These are phyloP conservation scores for Melanerpes formicivorus DNA, from an alignment of 2,113 vertebrate species.

Conservation along the genomic window DNA sequence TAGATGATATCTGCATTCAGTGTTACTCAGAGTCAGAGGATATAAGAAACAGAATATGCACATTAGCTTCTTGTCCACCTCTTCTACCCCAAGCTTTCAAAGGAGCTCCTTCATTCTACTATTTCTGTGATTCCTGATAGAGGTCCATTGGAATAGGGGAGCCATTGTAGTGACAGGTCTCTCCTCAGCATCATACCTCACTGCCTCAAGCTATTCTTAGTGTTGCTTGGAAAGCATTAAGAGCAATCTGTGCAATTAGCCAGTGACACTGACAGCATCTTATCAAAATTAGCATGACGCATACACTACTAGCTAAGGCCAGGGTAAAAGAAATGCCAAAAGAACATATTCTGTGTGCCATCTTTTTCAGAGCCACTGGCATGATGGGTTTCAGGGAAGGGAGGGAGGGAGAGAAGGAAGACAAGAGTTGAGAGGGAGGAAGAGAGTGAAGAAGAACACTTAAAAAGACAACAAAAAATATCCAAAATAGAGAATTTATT, in stretches of 20 bases:
- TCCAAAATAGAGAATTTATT: background rate
- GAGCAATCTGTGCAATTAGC: constrained; percentile 46
- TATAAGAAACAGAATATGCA: background rate
- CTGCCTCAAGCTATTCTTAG: constrained; percentile 54
- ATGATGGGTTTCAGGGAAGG: background rate
- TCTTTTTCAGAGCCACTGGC: background rate
- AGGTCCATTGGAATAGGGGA: background rate
- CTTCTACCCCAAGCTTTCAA: background rate
- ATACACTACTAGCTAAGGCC: constrained; percentile 10
- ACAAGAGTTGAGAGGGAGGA: background rate
- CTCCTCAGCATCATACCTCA: constrained; percentile 24
- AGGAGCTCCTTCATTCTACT: background rate
- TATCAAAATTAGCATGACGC: constrained; percentile 31
- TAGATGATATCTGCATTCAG: background rate
- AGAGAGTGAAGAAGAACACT: background rate
- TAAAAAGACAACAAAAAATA: background rate
- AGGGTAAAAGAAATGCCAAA: background rate
- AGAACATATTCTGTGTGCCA: background rate
- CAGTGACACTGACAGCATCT: constrained; percentile 56
- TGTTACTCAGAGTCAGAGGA: background rate
- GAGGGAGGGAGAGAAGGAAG: background rate
- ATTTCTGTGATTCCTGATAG: background rate
- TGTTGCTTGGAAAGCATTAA: constrained; percentile 49
- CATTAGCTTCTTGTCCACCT: background rate
- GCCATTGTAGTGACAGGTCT: background rate